These are phyloP conservation scores for Cossypha niveicapilla DNA, from an alignment of 2,797 vertebrate genomes.

Conservation along the genomic window DNA sequence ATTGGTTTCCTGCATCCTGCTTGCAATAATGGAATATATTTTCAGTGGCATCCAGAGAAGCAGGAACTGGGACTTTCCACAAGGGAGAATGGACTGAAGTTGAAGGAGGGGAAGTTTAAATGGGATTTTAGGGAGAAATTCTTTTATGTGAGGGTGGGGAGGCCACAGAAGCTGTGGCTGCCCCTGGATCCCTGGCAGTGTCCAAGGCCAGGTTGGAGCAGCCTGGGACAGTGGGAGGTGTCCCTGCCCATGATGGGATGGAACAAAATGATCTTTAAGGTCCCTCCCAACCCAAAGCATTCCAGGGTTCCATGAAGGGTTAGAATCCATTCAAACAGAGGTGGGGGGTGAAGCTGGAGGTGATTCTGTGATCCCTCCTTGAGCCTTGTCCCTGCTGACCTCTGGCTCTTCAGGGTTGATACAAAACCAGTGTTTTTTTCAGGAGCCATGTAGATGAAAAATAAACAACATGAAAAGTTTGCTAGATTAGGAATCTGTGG, in stretches of 20 bases:
- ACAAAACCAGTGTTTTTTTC: background rate
- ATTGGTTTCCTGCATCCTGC: background rate
- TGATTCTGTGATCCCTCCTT: background rate
- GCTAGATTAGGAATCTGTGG: too few relatives aligned
- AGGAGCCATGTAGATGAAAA: background rate
- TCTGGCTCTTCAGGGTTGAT: background rate
- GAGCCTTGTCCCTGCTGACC: background rate
- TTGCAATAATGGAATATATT: background rate
- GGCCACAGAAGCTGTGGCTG: background rate
- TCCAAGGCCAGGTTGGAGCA: background rate
- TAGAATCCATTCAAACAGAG: background rate
- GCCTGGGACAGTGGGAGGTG: accelerated
- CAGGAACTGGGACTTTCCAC: background rate
- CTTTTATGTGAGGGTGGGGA: accelerated
- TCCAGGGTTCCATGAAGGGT: background rate
- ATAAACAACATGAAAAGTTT: background rate
- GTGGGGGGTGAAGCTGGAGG: background rate
- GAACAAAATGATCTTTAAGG: accelerated
- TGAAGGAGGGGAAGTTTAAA: background rate
- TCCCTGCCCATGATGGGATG: background rate
- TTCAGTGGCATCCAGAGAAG: background rate
- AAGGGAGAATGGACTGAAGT: background rate
- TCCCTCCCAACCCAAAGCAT: background rate
- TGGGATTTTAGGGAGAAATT: background rate
- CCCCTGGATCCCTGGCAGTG: background rate